These are phyloP conservation scores for Noturus placidus DNA, from an alignment of 2,113 vertebrate species.

Conservation along the genomic window DNA sequence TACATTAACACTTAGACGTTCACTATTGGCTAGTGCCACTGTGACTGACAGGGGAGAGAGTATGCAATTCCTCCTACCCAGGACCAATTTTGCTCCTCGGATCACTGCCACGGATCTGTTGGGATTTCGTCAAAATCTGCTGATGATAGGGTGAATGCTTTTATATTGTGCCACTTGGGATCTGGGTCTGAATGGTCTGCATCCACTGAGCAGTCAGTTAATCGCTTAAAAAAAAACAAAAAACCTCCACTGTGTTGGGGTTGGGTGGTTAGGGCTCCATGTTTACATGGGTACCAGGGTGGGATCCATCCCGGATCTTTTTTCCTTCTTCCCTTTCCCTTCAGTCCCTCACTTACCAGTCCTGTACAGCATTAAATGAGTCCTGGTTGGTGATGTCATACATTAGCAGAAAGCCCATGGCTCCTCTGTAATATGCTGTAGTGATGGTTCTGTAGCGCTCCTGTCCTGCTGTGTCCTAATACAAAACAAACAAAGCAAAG, in stretches of 20 bases:
- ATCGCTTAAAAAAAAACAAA: background rate
- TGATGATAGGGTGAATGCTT: background rate
- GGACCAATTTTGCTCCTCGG: background rate
- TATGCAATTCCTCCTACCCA: background rate
- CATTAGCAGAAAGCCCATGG: slow-evolving; percentile 86
- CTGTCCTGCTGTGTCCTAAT: slow-evolving; percentile 82
- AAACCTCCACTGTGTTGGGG: background rate
- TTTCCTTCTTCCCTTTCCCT: background rate
- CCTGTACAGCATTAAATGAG: slow-evolving; percentile 81
- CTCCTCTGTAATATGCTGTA: slow-evolving; percentile 84
- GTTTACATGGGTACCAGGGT: no score
- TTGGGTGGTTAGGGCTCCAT: background rate
- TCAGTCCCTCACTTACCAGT: slow-evolving; percentile 73
- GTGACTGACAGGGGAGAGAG: background rate
- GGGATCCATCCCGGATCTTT: background rate
- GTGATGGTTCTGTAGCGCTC: slow-evolving; percentile 85
- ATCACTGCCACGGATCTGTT: background rate
- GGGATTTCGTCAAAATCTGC: background rate
- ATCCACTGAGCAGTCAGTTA: background rate
- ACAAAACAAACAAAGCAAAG: slow-evolving; percentile 31
- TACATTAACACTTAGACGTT: background rate
- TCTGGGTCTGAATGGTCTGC: background rate
- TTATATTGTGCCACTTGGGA: background rate
- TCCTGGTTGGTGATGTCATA: slow-evolving; percentile 85
- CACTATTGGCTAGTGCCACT: background rate